phyloP scores from a whole-genome alignment of 37 sponge, comb jelly and placozoan genomes.

The Eunapius fragilis region DNA sequence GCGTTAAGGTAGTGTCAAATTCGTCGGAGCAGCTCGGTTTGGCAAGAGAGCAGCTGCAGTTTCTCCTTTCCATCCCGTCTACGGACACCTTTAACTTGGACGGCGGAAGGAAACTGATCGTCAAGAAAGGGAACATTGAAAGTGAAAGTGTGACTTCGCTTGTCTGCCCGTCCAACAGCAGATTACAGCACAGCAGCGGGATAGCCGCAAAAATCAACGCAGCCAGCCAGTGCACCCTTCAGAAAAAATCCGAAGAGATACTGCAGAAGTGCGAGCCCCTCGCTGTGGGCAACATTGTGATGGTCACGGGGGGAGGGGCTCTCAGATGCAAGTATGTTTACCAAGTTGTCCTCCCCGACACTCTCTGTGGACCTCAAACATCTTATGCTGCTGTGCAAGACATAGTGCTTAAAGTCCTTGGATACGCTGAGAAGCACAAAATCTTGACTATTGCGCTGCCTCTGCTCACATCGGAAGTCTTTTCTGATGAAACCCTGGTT shows the following conservation, averaged over 20 bases:
- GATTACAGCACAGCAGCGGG: conserved; percentile 55
- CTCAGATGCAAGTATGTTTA: conserved; percentile 57
- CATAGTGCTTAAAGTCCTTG: conserved; percentile 23
- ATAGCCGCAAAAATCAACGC: conserved; percentile 59
- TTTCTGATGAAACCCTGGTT: conserved; percentile 48
- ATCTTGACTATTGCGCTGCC: conserved; percentile 63
- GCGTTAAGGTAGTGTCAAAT: conserved; percentile 21
- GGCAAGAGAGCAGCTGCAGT: conserved; percentile 31
- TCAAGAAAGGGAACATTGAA: conserved; percentile 70
- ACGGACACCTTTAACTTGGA: not conserved
- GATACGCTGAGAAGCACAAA: conserved; percentile 28
- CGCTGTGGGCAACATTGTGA: conserved; percentile 44
- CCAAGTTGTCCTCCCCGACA: conserved; percentile 71
- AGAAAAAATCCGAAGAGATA: conserved; percentile 23
- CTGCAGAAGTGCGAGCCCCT: not conserved
- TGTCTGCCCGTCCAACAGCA: conserved; percentile 71
- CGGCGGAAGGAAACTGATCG: conserved; percentile 36
- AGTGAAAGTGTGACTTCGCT: conserved; percentile 50
- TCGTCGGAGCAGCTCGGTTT: conserved; percentile 38
- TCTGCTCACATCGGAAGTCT: conserved; percentile 71
- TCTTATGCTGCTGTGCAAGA: conserved; percentile 1
- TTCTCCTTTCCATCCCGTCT: no score
- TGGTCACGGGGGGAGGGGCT: conserved; percentile 58
- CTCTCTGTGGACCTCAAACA: not conserved
- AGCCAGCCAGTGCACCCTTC: conserved; percentile 58